Evolutionary conservation across 2,113 vertebrate genomes (phyloP).

Genomic region (Haemorhous mexicanus): DNA sequence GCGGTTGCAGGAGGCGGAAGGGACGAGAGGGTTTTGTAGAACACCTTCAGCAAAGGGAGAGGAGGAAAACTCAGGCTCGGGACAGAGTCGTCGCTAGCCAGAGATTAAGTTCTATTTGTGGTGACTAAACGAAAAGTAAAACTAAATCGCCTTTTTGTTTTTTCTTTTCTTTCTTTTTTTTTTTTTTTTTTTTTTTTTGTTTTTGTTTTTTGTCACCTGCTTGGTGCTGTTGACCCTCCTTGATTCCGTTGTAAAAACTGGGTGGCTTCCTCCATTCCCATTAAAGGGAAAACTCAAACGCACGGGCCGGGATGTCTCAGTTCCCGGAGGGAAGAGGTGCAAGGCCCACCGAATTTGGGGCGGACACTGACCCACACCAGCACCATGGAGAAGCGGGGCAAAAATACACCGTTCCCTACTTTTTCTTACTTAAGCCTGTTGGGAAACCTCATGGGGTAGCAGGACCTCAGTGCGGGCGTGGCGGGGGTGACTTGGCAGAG

Average conservation of each 20-base stretch:
- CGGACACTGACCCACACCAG: neutral
- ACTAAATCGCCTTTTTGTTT: neutral
- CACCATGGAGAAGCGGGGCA: neutral
- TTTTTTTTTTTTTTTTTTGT: too few species aligned
- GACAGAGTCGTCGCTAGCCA: neutral
- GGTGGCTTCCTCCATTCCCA: neutral
- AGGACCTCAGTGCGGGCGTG: rapidly evolving
- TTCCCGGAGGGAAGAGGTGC: neutral
- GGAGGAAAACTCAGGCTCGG: neutral
- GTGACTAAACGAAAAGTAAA: neutral
- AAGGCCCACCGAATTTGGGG: neutral
- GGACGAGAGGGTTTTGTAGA: neutral
- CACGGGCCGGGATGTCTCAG: rapidly evolving
- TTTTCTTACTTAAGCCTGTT: neutral
- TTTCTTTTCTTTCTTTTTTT: too few species aligned
- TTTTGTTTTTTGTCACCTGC: neutral
- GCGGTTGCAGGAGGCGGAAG: neutral
- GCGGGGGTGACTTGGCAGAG: rapidly evolving
- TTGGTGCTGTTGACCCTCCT: neutral
- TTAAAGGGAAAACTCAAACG: neutral
- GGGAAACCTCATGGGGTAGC: neutral
- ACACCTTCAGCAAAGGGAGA: neutral
- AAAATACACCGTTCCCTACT: neutral
- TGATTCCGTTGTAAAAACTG: neutral
- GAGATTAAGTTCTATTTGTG: neutral